These are phyloP conservation scores for Phymorhynchus buccinoides DNA, from an alignment of 1,140 invertebrate species.

Conservation along the genomic window DNA sequence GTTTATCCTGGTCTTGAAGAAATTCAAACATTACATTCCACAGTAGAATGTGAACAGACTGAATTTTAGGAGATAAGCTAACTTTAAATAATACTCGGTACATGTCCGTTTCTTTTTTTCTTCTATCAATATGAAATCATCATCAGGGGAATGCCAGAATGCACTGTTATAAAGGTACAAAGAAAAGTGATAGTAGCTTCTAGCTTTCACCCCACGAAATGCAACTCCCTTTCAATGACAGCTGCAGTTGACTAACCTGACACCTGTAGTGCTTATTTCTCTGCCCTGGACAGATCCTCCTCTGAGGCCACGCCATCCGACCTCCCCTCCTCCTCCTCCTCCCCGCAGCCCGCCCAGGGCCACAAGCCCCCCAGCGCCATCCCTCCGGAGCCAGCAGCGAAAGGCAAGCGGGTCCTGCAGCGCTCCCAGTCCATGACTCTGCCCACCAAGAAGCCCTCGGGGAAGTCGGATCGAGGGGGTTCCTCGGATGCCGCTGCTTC, in stretches of 20 bases:
- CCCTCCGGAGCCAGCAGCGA: conserved; percentile 29
- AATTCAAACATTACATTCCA: no score
- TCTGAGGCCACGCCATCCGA: conserved; percentile 56
- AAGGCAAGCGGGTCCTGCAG: conserved; percentile 53
- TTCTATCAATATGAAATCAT: no score
- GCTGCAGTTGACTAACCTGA: neutral
- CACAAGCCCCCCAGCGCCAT: neutral
- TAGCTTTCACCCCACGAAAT: no score
- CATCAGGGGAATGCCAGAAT: no score
- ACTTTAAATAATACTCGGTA: no score
- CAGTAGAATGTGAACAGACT: no score
- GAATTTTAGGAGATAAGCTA: no score
- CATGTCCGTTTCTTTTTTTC: no score
- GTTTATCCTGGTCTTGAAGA: no score
- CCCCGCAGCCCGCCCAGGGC: neutral
- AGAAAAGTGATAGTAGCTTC: no score
- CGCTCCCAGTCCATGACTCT: conserved; percentile 69
- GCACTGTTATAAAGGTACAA: no score
- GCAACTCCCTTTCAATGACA: no score
- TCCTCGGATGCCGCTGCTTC: conserved; percentile 59
- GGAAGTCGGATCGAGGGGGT: conserved; percentile 60
- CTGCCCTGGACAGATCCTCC: conserved; percentile 41
- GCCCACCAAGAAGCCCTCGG: conserved; percentile 49
- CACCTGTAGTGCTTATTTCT: neutral
- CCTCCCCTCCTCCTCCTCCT: neutral